phyloP scores from a whole-genome alignment of 2,888 invertebrate genomes.

The Crocallis elinguaria region DNA sequence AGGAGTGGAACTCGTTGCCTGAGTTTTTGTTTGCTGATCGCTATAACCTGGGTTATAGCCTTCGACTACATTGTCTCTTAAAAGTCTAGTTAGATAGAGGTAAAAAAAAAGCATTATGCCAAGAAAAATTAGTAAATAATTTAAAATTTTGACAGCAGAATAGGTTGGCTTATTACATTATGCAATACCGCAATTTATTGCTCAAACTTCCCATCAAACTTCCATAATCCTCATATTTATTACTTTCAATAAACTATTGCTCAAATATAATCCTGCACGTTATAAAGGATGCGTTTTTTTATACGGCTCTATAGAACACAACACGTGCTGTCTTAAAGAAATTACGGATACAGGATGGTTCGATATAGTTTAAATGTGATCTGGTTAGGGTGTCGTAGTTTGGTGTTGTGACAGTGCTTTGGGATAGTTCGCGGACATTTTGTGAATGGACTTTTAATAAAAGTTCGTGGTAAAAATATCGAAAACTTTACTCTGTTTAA shows the following conservation, averaged over 20 bases:
- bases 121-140: slow-evolving; percentile 21
- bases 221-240: slow-evolving; percentile 40
- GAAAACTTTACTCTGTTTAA: no score
- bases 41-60: no score
- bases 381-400: slow-evolving; percentile 52
- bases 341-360: slow-evolving; percentile 59
- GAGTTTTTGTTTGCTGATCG: no score
- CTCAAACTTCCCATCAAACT: slow-evolving; percentile 27
- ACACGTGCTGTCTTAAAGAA: slow-evolving; percentile 77
- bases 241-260: slow-evolving; percentile 35
- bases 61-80: no score
- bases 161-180: slow-evolving; percentile 13
- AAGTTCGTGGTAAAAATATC: no score
- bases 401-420: slow-evolving; percentile 46
- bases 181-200: slow-evolving; percentile 24
- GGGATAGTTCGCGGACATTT: slow-evolving; percentile 20
- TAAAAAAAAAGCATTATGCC: no score
- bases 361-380: slow-evolving; percentile 59
- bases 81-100: no score
- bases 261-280: slow-evolving; percentile 28
- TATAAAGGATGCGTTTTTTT: slow-evolving; percentile 57
- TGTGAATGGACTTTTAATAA: background rate
- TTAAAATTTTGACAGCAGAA: slow-evolving; percentile 15
- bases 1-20: no score
- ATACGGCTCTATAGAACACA: slow-evolving; percentile 53